Percentiles rank a stretch among this genome's conserved stretches.
Evolutionary conservation across 2,797 vertebrate genomes (phyloP).

Genomic region (Mormyrops attenuatus): DNA sequence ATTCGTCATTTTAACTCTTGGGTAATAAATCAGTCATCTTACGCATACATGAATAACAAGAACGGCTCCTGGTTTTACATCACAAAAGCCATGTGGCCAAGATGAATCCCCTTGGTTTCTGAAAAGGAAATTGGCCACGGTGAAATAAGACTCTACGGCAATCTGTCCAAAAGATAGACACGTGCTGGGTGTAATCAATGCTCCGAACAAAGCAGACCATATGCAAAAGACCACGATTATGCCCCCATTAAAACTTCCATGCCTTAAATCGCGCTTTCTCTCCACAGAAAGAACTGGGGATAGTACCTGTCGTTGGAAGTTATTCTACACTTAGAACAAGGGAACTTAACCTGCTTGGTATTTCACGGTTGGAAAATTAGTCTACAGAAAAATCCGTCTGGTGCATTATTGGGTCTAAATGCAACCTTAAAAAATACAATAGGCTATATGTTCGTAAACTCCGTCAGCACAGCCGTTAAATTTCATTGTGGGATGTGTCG

Average conservation of each 20-base stretch:
- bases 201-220: slow-evolving; percentile 41
- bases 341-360: neutral
- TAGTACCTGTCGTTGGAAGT: neutral
- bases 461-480: neutral
- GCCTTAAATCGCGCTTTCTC: slow-evolving; percentile 13
- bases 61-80: slow-evolving; percentile 64
- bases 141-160: slow-evolving; percentile 58
- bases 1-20: slow-evolving; percentile 52
- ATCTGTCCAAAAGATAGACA: slow-evolving; percentile 65
- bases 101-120: slow-evolving; percentile 47
- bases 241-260: slow-evolving; percentile 37
- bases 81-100: slow-evolving; percentile 52
- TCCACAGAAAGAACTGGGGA: neutral
- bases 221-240: slow-evolving; percentile 51
- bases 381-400: neutral
- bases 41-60: slow-evolving; percentile 58
- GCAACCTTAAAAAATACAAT: neutral
- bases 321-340: neutral
- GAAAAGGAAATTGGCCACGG: slow-evolving; percentile 74
- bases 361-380: neutral
- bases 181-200: slow-evolving; percentile 62
- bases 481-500: neutral
- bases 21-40: slow-evolving; percentile 53
- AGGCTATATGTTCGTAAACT: neutral
- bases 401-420: neutral